Percentiles rank a stretch among this genome's conserved stretches.
These are phyloP conservation scores for Salvelinus sp. DNA, from an alignment of 2,113 vertebrate genomes.

Conservation along the genomic window DNA sequence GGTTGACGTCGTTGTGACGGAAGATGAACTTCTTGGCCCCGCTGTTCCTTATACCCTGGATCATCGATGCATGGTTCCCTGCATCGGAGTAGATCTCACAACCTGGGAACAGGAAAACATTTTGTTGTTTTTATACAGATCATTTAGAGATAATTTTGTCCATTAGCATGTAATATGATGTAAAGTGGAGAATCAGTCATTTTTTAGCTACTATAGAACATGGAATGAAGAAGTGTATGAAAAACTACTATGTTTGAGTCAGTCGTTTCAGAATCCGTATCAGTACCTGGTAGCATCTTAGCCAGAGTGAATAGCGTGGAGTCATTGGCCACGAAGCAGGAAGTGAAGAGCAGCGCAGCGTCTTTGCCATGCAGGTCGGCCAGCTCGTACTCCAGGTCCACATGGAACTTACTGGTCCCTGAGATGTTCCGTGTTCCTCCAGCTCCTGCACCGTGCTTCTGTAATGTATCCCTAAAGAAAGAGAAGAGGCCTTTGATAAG, in stretches of 20 bases:
- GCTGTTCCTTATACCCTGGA: conserved; percentile 91
- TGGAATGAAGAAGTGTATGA: background rate
- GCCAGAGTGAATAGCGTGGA: conserved; percentile 91
- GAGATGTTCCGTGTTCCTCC: conserved; percentile 94
- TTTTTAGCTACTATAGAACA: background rate
- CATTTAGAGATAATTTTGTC: too few species aligned
- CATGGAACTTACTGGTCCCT: conserved; percentile 91
- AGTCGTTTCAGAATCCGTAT: background rate
- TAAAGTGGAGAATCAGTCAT: too few species aligned
- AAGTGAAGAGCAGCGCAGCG: conserved; percentile 87
- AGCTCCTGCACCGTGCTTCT: conserved; percentile 87
- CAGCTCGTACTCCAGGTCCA: conserved; percentile 86
- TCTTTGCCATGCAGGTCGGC: conserved; percentile 91
- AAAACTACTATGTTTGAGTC: background rate
- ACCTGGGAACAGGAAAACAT: conserved; percentile 63
- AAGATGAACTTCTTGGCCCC: conserved; percentile 88
- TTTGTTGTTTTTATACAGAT: background rate
- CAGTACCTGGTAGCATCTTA: conserved; percentile 87
- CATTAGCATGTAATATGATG: too few species aligned
- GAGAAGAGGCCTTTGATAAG: background rate
- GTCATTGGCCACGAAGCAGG: conserved; percentile 94
- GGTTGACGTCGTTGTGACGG: conserved; percentile 84
- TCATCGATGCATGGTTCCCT: conserved; percentile 96
- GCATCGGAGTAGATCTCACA: conserved; percentile 93
- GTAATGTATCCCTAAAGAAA: conserved; percentile 80